Percentiles rank a stretch among this genome's conserved stretches.
These are phyloP conservation scores for Cephus spinipes DNA, from an alignment of 2,888 invertebrate species.

Conservation along the genomic window DNA sequence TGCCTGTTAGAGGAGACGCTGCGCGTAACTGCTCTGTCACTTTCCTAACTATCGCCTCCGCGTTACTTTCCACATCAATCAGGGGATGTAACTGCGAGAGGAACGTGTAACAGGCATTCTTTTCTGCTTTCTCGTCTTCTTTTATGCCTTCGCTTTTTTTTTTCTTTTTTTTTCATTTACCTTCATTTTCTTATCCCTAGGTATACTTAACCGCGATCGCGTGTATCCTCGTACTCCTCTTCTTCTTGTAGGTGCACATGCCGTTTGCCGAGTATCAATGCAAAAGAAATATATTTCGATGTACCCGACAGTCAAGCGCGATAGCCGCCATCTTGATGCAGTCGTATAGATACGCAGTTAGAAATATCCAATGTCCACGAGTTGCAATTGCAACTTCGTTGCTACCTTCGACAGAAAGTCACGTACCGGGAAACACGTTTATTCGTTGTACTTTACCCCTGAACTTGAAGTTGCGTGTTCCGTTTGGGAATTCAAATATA, in stretches of 20 bases:
- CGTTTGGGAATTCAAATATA: not conserved
- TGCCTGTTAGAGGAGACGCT: slow-evolving; percentile 10
- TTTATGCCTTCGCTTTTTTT: not conserved
- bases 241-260: not conserved
- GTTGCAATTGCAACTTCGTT: not conserved
- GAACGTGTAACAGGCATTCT: not conserved
- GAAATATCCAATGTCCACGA: not conserved
- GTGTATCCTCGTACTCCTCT: not conserved
- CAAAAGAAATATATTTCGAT: not conserved
- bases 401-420: not conserved
- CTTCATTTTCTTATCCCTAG: not conserved
- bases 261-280: not conserved
- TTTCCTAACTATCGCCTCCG: slow-evolving; percentile 16
- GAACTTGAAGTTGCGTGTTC: not conserved
- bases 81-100: not conserved
- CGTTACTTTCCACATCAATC: slow-evolving; percentile 16
- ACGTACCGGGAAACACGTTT: not conserved
- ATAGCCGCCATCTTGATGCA: not conserved
- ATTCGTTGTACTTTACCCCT: not conserved
- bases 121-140: not conserved
- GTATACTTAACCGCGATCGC: not conserved
- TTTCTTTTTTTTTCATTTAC: not conserved
- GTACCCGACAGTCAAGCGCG: not conserved
- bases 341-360: not conserved
- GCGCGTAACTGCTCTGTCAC: slow-evolving; percentile 14